Percentiles rank a stretch among this genome's conserved stretches.
phyloP scores from a whole-genome alignment of 2,888 invertebrate genomes.

The Zaprionus lineosus region DNA sequence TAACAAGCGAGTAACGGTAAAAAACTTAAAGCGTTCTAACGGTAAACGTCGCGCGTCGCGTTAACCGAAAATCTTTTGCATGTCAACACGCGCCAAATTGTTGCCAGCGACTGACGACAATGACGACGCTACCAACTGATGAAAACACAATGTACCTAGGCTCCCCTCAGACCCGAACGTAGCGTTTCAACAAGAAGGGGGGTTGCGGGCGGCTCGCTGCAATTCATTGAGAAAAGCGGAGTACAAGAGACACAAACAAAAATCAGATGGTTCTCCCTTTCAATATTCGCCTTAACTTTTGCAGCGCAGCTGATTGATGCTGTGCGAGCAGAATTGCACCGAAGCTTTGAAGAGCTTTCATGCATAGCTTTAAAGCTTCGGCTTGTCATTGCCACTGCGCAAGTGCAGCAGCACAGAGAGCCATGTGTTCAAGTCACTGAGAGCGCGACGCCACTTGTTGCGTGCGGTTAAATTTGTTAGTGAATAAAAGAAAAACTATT shows the following conservation, averaged over 20 bases:
- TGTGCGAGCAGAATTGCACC: slow-evolving; percentile 30
- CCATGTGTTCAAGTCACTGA: no score
- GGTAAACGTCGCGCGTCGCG: slow-evolving; percentile 65
- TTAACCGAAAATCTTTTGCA: slow-evolving; percentile 76
- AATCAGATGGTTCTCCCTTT: slow-evolving; percentile 67
- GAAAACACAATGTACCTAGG: no score
- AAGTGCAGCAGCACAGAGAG: slow-evolving; percentile 35
- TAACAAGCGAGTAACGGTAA: slow-evolving; percentile 45
- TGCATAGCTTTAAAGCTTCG: slow-evolving; percentile 23
- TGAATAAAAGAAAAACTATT: no score
- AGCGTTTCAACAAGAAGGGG: slow-evolving; percentile 1
- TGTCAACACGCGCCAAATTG: slow-evolving; percentile 83
- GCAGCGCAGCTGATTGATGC: slow-evolving; percentile 65
- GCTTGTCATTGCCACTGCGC: slow-evolving; percentile 27
- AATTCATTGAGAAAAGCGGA: slow-evolving; percentile 61
- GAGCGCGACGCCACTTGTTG: slow-evolving; percentile 23
- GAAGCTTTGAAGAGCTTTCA: slow-evolving; percentile 25
- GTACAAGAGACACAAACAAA: slow-evolving; percentile 55
- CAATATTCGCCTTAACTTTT: slow-evolving; percentile 52
- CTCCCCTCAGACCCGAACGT: slow-evolving; percentile 14
- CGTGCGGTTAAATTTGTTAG: no score
- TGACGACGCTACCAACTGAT: slow-evolving; percentile 38
- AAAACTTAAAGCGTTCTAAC: slow-evolving; percentile 68
- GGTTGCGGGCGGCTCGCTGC: not conserved
- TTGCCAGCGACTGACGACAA: slow-evolving; percentile 81